These are phyloP conservation scores for Metopia argyrocephala DNA, from an alignment of 2,888 invertebrate genomes.

Conservation along the genomic window DNA sequence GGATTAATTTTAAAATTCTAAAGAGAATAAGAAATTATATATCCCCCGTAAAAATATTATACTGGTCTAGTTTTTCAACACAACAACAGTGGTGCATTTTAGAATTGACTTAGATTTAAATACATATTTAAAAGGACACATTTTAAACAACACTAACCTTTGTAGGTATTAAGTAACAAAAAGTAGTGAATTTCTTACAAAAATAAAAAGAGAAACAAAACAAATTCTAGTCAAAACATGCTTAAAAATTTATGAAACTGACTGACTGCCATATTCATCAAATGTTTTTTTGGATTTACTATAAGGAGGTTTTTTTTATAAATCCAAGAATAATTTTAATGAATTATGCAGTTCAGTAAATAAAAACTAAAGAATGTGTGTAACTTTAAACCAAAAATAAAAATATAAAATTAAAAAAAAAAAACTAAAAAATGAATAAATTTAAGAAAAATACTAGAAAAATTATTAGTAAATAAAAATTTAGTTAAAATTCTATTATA, in stretches of 20 bases:
- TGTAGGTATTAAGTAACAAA: background rate
- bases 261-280: background rate
- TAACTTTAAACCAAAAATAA: background rate
- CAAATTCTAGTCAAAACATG: constrained; percentile 58
- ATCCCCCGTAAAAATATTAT: no score
- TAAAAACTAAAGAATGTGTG: background rate
- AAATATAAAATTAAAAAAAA: background rate
- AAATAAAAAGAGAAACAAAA: constrained; percentile 28
- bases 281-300: background rate
- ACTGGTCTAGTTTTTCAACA: no score
- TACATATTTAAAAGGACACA: background rate
- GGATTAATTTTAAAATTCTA: no score
- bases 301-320: background rate
- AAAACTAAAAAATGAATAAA: background rate
- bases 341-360: background rate
- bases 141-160: background rate
- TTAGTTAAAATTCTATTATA: constrained; percentile 1
- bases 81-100: background rate
- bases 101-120: background rate
- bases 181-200: background rate
- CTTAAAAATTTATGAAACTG: constrained; percentile 15
- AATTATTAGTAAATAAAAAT: constrained; percentile 31
- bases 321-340: constrained; percentile 4
- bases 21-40: no score
- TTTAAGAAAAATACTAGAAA: constrained; percentile 5